Evolutionary conservation across 2,797 vertebrate genomes (phyloP), one percentile per base, ranked within the genome.

Genomic region (Poeciliopsis infans): DNA sequence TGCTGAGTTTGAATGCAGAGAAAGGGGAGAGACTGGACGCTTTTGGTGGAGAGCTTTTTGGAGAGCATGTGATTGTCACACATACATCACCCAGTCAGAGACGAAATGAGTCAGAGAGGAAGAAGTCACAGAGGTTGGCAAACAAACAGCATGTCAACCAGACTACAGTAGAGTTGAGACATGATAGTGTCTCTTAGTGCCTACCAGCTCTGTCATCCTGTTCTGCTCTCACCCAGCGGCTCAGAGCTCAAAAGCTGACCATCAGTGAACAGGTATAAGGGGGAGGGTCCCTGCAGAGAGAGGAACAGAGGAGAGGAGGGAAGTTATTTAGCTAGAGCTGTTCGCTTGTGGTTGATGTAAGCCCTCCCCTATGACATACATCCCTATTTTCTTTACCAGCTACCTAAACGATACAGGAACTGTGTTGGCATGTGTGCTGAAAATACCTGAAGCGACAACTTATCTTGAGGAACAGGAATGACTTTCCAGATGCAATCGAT

Each of bases 241-340:
- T 71, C 74, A 28, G 78, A 7, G 81, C 33, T 78, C 23, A 79
- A 72, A 46, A 51, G 78, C 74, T 61, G 74, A 87, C 75, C 72
- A 81, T 43, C 77, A 78, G 77, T 87, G 79, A 88, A 83, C 90
- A 93, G 90, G 89, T 93, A 87, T 86, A 77, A 77, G 81, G 75
- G 83, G 90, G 90, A 80, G 90, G 86, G 68, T 83, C 69, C 53
- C 49, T 33, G 45, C 78, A 72, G 43, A 84, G 83, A 86, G 87
- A 86, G 87, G 88, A 90, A 92, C 83, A 90, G 53, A 28, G 66
- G 55, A 85, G 72, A 90, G 68, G 79, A 85, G 87, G 84, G 91
- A 91, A 92, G 91, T 89, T 84, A 80, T 77, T 75, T 47, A 64
- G 70, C 77, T 69, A 75, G 86, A 86, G 77, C 81, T 46, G 33